A percentile compares a stretch with the other conserved stretches of the same genome.
phyloP scores from a whole-genome alignment of 2,888 invertebrate genomes.

The Willowsia nigromaculata region DNA sequence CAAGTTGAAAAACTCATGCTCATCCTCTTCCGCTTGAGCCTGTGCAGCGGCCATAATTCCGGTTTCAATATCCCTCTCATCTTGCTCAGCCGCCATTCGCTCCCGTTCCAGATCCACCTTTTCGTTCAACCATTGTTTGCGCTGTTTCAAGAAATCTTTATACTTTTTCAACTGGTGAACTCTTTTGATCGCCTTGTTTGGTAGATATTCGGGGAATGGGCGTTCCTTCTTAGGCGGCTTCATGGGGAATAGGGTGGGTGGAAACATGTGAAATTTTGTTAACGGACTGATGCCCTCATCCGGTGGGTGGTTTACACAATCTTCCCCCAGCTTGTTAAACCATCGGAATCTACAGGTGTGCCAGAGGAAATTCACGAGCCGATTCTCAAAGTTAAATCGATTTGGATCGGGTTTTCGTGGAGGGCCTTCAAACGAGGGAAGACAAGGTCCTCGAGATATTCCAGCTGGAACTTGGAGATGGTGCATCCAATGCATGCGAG shows the following conservation, averaged over 20 bases:
- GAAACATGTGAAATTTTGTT: background rate
- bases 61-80: conserved; percentile 1
- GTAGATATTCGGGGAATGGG: background rate
- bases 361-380: background rate
- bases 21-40: background rate
- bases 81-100: background rate
- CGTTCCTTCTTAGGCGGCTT: background rate
- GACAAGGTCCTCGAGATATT: background rate
- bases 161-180: conserved; percentile 11
- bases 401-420: background rate
- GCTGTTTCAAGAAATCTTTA: background rate
- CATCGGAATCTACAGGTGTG: background rate
- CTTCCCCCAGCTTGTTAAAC: background rate
- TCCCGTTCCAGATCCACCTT: conserved; percentile 3
- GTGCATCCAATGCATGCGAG: conserved; percentile 40
- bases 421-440: background rate
- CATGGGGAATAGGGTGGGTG: background rate
- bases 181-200: background rate
- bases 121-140: background rate
- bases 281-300: background rate
- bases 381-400: background rate
- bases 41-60: background rate
- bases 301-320: background rate
- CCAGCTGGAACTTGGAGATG: conserved; percentile 11
- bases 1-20: background rate